These are phyloP conservation scores for Lynx canadensis DNA, from an alignment of 2,113 vertebrate species.

Conservation along the genomic window DNA sequence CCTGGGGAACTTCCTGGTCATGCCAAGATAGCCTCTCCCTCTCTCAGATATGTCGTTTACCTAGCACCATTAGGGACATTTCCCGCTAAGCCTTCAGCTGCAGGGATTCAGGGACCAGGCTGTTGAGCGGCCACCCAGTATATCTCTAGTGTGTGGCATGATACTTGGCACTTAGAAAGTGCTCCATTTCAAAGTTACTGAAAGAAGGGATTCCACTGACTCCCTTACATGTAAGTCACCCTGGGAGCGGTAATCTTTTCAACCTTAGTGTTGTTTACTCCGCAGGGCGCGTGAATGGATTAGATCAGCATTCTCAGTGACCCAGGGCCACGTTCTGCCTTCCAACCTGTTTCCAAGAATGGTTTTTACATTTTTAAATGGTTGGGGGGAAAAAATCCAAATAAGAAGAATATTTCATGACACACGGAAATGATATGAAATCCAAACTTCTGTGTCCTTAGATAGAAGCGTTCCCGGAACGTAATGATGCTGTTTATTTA, in stretches of 20 bases:
- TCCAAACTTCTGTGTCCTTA: background rate
- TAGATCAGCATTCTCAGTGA: background rate
- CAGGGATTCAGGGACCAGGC: background rate
- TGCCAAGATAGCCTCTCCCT: background rate
- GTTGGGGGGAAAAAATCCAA: background rate
- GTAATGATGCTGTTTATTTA: too few species aligned
- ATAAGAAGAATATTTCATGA: conserved; percentile 22
- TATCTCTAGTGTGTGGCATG: background rate
- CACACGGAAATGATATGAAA: conserved; percentile 11
- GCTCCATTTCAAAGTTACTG: background rate
- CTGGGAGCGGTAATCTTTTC: background rate
- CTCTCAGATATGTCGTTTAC: background rate
- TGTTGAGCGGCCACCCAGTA: background rate
- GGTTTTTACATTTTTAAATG: conserved; percentile 18
- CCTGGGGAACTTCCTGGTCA: background rate
- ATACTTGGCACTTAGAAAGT: background rate
- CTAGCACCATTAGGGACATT: background rate
- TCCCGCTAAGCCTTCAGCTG: background rate
- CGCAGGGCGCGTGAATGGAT: background rate
- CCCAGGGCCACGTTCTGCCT: background rate
- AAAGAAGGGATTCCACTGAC: background rate
- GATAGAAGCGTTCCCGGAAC: background rate
- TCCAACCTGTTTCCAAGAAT: background rate
- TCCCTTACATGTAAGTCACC: background rate
- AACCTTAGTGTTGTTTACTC: background rate